Evolutionary conservation across 2,797 vertebrate genomes (phyloP).

Genomic region (Sebastes hubbsi): DNA sequence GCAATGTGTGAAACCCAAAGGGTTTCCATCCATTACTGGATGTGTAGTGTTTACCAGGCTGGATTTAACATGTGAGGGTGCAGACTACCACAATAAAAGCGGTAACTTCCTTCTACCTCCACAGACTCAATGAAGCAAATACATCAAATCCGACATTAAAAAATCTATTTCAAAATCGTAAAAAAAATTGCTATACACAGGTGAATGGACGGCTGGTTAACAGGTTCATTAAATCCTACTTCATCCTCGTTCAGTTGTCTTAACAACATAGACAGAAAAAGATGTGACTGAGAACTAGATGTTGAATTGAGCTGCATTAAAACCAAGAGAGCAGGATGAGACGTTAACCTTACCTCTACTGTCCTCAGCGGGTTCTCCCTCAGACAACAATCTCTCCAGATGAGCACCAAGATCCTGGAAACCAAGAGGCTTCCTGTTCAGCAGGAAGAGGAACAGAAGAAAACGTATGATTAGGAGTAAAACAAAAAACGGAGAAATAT

Average conservation of each 20-base stretch:
- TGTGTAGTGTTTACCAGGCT: too few species aligned
- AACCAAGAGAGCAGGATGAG: neutral
- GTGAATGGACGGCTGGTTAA: neutral
- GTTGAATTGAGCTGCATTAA: neutral
- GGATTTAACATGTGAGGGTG: too few species aligned
- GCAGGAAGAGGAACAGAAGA: neutral
- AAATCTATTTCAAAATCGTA: too few species aligned
- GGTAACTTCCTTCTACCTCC: too few species aligned
- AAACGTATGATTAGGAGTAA: neutral
- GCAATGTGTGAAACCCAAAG: too few species aligned
- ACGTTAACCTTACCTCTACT: conserved; percentile 73
- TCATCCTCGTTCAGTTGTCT: neutral
- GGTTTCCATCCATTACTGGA: too few species aligned
- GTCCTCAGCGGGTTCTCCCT: conserved; percentile 83
- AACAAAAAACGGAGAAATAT: neutral
- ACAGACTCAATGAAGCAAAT: too few species aligned
- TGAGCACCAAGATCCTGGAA: conserved; percentile 93
- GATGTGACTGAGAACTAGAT: neutral
- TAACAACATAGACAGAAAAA: neutral
- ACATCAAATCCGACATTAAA: too few species aligned
- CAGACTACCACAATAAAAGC: too few species aligned
- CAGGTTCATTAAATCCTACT: neutral
- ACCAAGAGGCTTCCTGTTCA: conserved; percentile 88
- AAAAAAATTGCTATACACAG: too few species aligned
- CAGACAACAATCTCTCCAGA: conserved; percentile 87